A percentile compares a stretch with the other conserved stretches of the same genome.
Conservation (phyloP, 2,113 vertebrate species). For the Alexandromys fortis region DNA sequence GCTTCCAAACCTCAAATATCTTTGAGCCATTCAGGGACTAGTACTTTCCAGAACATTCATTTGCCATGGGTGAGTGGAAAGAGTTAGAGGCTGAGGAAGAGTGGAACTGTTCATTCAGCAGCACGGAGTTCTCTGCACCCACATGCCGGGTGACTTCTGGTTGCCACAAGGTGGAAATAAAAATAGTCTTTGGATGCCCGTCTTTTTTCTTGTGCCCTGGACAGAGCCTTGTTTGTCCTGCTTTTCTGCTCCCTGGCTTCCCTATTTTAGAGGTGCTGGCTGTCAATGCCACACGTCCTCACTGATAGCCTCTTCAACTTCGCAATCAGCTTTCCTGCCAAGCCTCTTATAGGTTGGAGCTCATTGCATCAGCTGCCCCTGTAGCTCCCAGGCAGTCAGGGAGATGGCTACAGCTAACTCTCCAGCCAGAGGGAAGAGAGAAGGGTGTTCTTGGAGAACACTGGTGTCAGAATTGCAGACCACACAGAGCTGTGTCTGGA, state of each 20-base stretch:
- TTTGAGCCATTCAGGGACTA: background rate
- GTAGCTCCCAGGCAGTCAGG: background rate
- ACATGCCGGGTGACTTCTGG: background rate
- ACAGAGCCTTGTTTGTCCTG: background rate
- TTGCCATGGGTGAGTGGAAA: background rate
- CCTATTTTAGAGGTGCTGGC: conserved; percentile 19
- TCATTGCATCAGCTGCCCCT: background rate
- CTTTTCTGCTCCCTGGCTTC: background rate
- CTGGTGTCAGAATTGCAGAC: background rate
- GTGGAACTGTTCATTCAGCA: background rate
- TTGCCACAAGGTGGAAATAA: conserved; percentile 22
- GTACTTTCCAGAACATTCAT: background rate
- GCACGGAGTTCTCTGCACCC: background rate
- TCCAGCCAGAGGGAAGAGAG: background rate
- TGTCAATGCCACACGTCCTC: background rate
- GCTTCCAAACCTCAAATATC: background rate
- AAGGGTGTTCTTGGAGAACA: background rate
- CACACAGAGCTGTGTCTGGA: background rate
- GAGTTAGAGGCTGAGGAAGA: background rate
- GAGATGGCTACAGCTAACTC: background rate
- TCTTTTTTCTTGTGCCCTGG: conserved; percentile 23
- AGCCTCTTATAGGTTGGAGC: background rate
- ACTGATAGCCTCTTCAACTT: background rate
- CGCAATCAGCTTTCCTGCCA: conserved; percentile 28
- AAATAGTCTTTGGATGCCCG: conserved; percentile 36